Conservation (phyloP, 2,888 invertebrate genomes). For the Drosophila anomalipes region DNA sequence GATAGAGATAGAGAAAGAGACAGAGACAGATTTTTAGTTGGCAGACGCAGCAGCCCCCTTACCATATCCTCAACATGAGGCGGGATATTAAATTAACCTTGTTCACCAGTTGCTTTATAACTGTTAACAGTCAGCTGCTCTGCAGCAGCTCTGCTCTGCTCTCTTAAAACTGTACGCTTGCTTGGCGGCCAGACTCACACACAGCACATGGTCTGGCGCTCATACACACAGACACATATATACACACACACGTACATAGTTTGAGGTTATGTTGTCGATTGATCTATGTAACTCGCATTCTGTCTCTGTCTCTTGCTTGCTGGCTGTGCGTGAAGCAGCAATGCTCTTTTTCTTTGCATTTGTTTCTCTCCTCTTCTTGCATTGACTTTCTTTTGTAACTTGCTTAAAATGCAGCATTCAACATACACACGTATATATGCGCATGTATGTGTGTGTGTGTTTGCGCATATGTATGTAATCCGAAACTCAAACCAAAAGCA, state of each 20-base stretch:
- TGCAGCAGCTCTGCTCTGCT: not conserved
- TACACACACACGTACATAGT: not conserved
- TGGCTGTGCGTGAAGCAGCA: slow-evolving; percentile 1
- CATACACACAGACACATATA: not conserved
- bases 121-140: slow-evolving; percentile 31
- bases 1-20: slow-evolving; percentile 28
- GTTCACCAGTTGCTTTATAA: slow-evolving; percentile 32
- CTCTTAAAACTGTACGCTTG: slow-evolving; percentile 4
- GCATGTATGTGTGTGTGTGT: not conserved
- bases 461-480: not conserved
- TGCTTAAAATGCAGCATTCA: slow-evolving; percentile 25
- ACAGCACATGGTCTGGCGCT: slow-evolving; percentile 1
- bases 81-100: slow-evolving; percentile 6
- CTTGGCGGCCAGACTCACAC: not conserved
- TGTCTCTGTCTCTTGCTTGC: not conserved
- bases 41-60: not conserved
- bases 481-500: slow-evolving; percentile 20
- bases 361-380: slow-evolving; percentile 1
- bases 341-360: not conserved
- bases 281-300: slow-evolving; percentile 1
- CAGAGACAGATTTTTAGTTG: not conserved
- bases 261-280: slow-evolving; percentile 1
- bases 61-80: not conserved
- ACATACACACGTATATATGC: slow-evolving; percentile 42
- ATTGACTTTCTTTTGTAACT: slow-evolving; percentile 5